phyloP scores from a whole-genome alignment of 1,140 invertebrate species.

The Aphelinus certus region DNA sequence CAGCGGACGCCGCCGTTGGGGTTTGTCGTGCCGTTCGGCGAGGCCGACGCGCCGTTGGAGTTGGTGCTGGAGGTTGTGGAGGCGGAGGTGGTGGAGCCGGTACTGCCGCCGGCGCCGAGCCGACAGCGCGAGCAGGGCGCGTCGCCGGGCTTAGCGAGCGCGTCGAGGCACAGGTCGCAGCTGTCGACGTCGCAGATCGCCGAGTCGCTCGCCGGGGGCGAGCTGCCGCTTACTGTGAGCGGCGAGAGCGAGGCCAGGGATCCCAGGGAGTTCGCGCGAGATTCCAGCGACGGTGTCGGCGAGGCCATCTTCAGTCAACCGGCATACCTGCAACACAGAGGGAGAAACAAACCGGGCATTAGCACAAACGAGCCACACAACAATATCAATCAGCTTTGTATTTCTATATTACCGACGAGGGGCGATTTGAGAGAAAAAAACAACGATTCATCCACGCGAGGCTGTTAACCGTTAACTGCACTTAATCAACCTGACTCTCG shows the following conservation, averaged over 20 bases:
- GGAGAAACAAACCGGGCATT: too few relatives aligned
- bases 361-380: too few relatives aligned
- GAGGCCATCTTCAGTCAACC: constrained; percentile 81
- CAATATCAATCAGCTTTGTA: too few relatives aligned
- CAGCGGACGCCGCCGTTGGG: constrained; percentile 71
- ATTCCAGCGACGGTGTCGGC: constrained; percentile 90
- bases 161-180: constrained; percentile 85
- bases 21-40: not conserved
- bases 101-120: constrained; percentile 63
- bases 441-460: too few relatives aligned
- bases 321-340: constrained; percentile 69
- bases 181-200: constrained; percentile 80
- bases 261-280: constrained; percentile 89
- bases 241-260: constrained; percentile 79
- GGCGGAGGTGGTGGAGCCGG: constrained; percentile 69
- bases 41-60: not conserved
- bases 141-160: constrained; percentile 77
- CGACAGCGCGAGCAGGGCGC: constrained; percentile 84
- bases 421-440: too few relatives aligned
- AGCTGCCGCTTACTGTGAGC: constrained; percentile 82
- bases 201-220: constrained; percentile 81
- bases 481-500: too few relatives aligned
- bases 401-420: too few relatives aligned
- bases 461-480: too few relatives aligned
- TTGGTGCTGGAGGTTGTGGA: constrained; percentile 69